Evolutionary conservation across 2,113 vertebrate genomes (phyloP).

Genomic region (Chlamydotis undulata): DNA sequence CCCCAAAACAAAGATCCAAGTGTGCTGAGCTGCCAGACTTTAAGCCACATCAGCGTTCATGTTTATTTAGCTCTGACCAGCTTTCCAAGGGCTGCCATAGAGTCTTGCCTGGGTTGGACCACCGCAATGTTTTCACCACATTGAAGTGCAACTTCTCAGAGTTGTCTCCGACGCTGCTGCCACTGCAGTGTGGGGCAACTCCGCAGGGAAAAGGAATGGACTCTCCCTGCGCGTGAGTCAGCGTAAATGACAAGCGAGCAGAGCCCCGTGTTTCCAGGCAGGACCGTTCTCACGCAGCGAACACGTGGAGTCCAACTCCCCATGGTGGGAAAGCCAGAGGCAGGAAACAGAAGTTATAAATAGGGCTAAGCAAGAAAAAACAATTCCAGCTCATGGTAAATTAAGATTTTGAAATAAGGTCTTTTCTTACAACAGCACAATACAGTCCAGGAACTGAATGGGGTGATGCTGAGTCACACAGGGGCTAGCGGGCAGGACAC

Average conservation of each 20-base stretch:
- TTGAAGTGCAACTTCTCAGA: not conserved
- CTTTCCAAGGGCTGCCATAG: not conserved
- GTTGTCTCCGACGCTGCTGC: not conserved
- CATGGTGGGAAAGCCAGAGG: not conserved
- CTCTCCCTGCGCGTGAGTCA: not conserved
- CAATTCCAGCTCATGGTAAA: not conserved
- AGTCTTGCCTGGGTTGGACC: not conserved
- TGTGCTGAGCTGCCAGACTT: not conserved
- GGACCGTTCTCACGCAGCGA: not conserved
- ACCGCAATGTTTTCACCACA: rapidly evolving
- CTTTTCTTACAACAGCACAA: not conserved
- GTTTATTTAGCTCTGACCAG: not conserved
- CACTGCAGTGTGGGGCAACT: not conserved
- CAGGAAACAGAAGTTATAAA: slow-evolving; percentile 5
- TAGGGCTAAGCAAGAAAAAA: not conserved
- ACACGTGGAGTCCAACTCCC: not conserved
- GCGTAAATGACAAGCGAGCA: rapidly evolving
- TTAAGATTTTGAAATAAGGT: not conserved
- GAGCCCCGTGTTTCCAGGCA: not conserved
- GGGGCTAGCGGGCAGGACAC: not conserved
- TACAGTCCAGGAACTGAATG: rapidly evolving
- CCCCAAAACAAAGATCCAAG: not conserved
- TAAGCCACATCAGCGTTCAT: rapidly evolving
- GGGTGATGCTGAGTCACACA: not conserved
- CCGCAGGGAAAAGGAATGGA: not conserved